Evolutionary conservation across 2,888 invertebrate genomes (phyloP), one percentile per base, ranked within the genome.

Genomic region (Lithophane ornitopus): DNA sequence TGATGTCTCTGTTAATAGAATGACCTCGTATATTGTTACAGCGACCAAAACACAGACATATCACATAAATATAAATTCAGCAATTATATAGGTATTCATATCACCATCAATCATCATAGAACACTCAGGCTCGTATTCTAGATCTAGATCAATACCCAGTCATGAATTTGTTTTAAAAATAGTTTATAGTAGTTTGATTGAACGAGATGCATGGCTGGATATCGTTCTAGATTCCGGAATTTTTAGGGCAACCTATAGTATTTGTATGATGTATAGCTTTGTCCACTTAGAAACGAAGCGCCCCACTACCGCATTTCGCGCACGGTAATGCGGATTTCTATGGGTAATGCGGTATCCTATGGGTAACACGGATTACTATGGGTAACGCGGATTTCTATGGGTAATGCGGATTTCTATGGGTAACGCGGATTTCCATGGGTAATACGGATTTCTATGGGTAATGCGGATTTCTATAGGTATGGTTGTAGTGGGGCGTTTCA

Each of bases 91-190:
- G 34, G 28, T 70, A 79, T 78, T 49, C 56, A 28, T 41, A 56
- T 49, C 28, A 58, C 26, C 26, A 78, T 79, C 44, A 59, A 59
- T 69, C 41, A 26, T 46, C 8, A 41, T 69, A 26, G 44, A 70
- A 76, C 39, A 68, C 46, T 67, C 14, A 22, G n/a, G 49, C 28
- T 12, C 41, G 16, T 28, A 58, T 58, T 69, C 28, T 68, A 44
- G 79, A 46, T 69, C 28, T 68, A 44, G 79, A 46, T 54, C 19
- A 26, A 52, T 79, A 22, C 9, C 3, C 46, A 39, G 59, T 61
- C 76, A 79, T 52, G 71, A 41, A 78, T 58, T n/a, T 26, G 26
- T 70, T 79, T 61, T 70, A 44, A 79, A 76, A 76, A 79, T 76
- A 61, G 70, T 44, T 28, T 34, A 22, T 14, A 41, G 22, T 58